Conservation (phyloP, 2,888 invertebrate species). For the Pelosia muscerda region DNA sequence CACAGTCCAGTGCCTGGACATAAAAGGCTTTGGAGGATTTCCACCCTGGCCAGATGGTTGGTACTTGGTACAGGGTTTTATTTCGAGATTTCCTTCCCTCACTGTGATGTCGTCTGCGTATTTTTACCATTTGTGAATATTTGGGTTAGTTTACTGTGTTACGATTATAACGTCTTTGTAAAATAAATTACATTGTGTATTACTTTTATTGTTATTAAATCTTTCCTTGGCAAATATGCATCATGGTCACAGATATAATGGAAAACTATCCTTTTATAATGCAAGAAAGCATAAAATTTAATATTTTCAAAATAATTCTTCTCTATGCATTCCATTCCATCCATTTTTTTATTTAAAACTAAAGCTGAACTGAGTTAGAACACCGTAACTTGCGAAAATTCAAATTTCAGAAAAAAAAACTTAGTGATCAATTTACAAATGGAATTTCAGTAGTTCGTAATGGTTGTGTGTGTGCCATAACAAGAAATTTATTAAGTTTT, state of each 20-base stretch:
- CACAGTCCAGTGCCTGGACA: too few species aligned
- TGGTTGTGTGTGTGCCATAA: slow-evolving; percentile 16
- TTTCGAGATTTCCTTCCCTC: too few species aligned
- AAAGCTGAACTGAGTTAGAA: background rate
- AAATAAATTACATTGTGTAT: background rate
- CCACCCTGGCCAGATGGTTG: too few species aligned
- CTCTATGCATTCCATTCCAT: too few species aligned
- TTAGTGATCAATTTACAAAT: background rate
- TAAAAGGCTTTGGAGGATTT: too few species aligned
- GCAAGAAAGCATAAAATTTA: too few species aligned
- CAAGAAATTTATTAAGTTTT: background rate
- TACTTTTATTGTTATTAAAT: background rate
- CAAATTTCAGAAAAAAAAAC: background rate
- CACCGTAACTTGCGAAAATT: background rate
- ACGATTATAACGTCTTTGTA: background rate
- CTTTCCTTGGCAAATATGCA: background rate
- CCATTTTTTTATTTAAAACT: background rate
- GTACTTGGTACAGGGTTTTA: too few species aligned
- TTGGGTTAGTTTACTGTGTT: background rate
- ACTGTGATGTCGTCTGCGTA: too few species aligned
- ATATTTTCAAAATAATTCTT: too few species aligned
- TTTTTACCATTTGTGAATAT: too few species aligned
- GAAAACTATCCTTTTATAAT: too few species aligned
- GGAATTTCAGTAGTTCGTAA: slow-evolving; percentile 1
- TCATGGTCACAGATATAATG: background rate